phyloP scores from a whole-genome alignment of 2,888 invertebrate species.

The Phaedon cochleariae region DNA sequence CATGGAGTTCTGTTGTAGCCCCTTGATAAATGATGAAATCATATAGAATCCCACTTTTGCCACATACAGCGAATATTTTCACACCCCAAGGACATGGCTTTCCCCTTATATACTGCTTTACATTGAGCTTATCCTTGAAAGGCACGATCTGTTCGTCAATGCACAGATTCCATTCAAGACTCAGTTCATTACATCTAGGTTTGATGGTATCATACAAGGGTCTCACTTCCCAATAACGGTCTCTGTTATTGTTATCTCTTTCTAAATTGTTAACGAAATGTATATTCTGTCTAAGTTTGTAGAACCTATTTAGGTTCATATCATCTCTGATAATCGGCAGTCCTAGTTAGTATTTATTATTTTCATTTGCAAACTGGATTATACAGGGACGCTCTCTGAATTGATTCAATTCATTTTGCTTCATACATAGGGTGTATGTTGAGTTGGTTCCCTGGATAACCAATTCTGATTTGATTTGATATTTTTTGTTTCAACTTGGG shows the following conservation, averaged over 20 bases:
- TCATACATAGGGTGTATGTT: no score
- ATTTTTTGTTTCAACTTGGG: no score
- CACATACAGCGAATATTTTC: neutral
- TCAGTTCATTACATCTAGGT: neutral
- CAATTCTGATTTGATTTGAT: no score
- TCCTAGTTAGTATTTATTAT: no score
- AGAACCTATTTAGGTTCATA: neutral
- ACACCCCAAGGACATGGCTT: no score
- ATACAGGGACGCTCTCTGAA: no score
- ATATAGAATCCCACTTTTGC: neutral
- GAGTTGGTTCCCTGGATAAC: no score
- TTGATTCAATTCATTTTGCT: no score
- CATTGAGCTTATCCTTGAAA: neutral
- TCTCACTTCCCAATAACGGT: neutral
- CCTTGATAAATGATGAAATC: constrained; percentile 6
- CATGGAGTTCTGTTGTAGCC: constrained; percentile 19
- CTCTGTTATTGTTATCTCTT: neutral
- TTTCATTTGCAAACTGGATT: no score
- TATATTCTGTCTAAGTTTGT: constrained; percentile 2
- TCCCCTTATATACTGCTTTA: no score
- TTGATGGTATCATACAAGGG: constrained; percentile 5
- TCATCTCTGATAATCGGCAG: no score
- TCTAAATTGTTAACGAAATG: neutral
- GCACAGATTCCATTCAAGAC: neutral
- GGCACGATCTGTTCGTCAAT: no score